These are phyloP conservation scores for Pica pica DNA, from an alignment of 2,113 vertebrate genomes.

Conservation along the genomic window DNA sequence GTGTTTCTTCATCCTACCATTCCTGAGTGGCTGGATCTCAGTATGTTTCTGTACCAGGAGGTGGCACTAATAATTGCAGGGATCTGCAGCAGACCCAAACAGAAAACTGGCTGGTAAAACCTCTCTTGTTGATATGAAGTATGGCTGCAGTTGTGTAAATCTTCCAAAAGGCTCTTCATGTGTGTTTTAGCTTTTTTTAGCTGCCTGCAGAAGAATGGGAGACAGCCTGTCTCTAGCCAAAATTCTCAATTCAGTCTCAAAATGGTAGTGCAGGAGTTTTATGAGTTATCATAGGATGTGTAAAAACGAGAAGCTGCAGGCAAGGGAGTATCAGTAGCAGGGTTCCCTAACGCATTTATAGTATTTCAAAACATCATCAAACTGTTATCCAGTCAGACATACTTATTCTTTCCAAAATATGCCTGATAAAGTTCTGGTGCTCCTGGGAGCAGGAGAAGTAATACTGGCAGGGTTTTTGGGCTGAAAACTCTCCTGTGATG, in stretches of 20 bases:
- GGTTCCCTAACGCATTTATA: neutral
- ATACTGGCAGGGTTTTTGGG: rapidly evolving
- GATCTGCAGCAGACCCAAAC: neutral
- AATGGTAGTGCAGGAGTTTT: neutral
- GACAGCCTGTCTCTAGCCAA: neutral
- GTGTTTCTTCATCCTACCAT: neutral
- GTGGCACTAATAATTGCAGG: neutral
- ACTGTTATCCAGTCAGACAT: neutral
- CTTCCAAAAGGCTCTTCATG: neutral
- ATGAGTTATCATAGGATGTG: neutral
- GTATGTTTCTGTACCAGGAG: neutral
- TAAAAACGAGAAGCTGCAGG: neutral
- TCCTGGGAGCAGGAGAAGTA: neutral
- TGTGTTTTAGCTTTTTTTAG: neutral
- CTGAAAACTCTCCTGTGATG: neutral
- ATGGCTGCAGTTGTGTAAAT: neutral
- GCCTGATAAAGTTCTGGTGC: neutral
- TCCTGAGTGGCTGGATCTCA: neutral
- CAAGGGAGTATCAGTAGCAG: neutral
- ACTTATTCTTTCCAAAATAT: neutral
- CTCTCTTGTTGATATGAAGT: neutral
- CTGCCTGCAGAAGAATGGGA: neutral
- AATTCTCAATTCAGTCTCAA: neutral
- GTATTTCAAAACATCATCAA: neutral
- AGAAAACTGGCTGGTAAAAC: neutral